These are phyloP conservation scores for Oplegnathus fasciatus DNA, from an alignment of 2,113 vertebrate genomes.

Conservation along the genomic window DNA sequence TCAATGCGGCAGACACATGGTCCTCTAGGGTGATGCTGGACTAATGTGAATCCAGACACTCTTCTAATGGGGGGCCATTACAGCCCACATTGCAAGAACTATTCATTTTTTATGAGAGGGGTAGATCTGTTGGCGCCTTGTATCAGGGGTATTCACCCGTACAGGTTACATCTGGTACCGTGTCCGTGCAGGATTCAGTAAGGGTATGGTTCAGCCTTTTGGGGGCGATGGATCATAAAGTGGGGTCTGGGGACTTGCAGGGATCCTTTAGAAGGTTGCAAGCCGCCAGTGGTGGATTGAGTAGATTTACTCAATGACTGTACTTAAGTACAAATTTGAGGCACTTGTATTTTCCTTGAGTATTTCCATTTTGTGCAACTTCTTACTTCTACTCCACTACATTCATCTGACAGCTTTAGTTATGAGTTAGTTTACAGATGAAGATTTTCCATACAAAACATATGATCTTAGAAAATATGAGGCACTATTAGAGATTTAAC, in stretches of 20 bases:
- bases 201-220: not conserved
- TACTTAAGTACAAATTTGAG: not conserved
- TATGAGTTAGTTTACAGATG: not conserved
- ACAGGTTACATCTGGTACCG: slow-evolving; percentile 44
- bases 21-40: slow-evolving; percentile 62
- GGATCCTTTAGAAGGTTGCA: not conserved
- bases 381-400: slow-evolving; percentile 1
- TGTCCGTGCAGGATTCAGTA: slow-evolving; percentile 19
- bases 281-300: not conserved
- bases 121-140: slow-evolving; percentile 60
- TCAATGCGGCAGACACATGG: slow-evolving; percentile 59
- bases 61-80: slow-evolving; percentile 75
- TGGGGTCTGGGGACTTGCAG: slow-evolving; percentile 1
- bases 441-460: not conserved
- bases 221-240: slow-evolving; percentile 31
- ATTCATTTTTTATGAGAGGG: slow-evolving; percentile 80
- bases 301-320: not conserved
- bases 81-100: slow-evolving; percentile 57
- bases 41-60: slow-evolving; percentile 71
- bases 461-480: not conserved
- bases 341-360: too few relatives aligned
- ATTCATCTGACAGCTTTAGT: not conserved
- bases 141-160: slow-evolving; percentile 45
- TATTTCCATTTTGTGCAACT: not conserved
- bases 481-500: not conserved